Conservation (phyloP, 2,797 vertebrate genomes). For the Leuciscus waleckii region DNA sequence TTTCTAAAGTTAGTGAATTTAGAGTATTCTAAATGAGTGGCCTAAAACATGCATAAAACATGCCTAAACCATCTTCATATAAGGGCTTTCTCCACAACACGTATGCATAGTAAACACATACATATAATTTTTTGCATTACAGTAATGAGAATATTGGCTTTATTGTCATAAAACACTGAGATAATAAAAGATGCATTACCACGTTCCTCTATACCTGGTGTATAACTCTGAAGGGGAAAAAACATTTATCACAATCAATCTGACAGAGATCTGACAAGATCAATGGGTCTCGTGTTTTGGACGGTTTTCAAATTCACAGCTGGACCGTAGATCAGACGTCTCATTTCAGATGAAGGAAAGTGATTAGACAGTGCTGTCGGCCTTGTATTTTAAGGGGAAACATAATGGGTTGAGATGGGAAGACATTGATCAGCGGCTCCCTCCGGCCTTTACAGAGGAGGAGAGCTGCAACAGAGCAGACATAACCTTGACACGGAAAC, state of each 20-base stretch:
- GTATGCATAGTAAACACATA: too few species aligned
- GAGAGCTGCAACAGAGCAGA: conserved; percentile 11
- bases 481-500: conserved; percentile 37
- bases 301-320: conserved; percentile 34
- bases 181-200: neutral
- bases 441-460: conserved; percentile 19
- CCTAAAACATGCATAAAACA: too few species aligned
- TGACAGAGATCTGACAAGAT: conserved; percentile 30
- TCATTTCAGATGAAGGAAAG: conserved; percentile 35
- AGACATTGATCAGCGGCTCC: conserved; percentile 44
- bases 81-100: too few species aligned
- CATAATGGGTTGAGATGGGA: conserved; percentile 45
- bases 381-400: conserved; percentile 47
- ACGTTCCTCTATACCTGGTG: neutral
- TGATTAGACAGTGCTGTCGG: conserved; percentile 27
- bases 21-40: too few species aligned
- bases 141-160: neutral
- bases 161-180: neutral
- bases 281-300: conserved; percentile 45
- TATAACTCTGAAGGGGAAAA: conserved; percentile 23
- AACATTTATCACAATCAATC: conserved; percentile 21
- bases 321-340: conserved; percentile 7
- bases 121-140: neutral
- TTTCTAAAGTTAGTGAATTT: too few species aligned
- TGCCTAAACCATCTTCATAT: too few species aligned